Evolutionary conservation across 2,113 vertebrate genomes (phyloP).

Genomic region (Empidonax alnorum): DNA sequence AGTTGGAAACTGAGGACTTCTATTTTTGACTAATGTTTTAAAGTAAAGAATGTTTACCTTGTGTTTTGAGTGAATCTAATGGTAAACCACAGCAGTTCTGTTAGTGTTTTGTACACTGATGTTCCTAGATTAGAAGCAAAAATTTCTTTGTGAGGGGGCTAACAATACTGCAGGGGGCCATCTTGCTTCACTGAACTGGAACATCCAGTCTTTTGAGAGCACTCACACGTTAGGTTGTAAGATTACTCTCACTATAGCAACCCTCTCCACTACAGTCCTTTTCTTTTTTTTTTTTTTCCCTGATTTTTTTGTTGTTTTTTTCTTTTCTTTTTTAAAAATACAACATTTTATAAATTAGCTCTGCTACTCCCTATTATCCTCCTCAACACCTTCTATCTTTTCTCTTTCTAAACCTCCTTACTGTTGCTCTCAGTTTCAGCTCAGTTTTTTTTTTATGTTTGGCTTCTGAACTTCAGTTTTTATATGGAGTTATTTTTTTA

Average conservation of each 20-base stretch:
- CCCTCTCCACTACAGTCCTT: neutral
- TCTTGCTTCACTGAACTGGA: conserved; percentile 77
- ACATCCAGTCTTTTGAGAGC: conserved; percentile 60
- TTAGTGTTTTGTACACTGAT: neutral
- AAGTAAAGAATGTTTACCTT: neutral
- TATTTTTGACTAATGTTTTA: neutral
- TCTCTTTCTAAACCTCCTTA: neutral
- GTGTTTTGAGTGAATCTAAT: neutral
- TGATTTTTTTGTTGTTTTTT: neutral
- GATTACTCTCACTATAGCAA: conserved; percentile 70
- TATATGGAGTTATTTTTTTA: neutral
- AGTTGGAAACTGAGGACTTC: neutral
- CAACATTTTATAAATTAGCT: neutral
- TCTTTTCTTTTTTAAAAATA: neutral
- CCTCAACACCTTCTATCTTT: neutral
- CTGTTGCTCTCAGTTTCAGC: neutral
- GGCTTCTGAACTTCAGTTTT: neutral
- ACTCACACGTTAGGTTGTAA: conserved; percentile 19
- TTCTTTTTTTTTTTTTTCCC: neutral
- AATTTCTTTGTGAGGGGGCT: conserved; percentile 52
- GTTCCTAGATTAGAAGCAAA: neutral
- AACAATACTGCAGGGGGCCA: conserved; percentile 72
- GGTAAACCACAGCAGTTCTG: conserved; percentile 20
- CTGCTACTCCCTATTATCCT: neutral
- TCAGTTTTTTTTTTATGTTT: neutral